Evolutionary conservation across 2,113 vertebrate species (phyloP).

Genomic region (Pelecanus crispus): DNA sequence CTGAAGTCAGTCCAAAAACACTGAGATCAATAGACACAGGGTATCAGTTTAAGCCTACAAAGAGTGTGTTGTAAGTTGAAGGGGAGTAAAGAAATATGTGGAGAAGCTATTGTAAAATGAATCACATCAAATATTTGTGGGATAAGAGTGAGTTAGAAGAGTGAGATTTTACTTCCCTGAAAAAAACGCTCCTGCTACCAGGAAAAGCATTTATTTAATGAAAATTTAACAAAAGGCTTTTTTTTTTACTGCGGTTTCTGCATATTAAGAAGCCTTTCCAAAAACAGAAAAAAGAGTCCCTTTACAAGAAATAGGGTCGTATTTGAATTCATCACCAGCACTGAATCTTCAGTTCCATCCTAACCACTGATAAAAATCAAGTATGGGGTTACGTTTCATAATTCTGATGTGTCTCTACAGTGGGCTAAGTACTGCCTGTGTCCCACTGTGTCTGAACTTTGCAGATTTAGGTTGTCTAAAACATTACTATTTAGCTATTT

Average conservation of each 20-base stretch:
- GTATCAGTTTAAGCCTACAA: not conserved
- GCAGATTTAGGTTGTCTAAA: not conserved
- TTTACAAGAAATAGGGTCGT: not conserved
- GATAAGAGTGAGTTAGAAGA: not conserved
- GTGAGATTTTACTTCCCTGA: not conserved
- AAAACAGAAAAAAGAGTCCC: not conserved
- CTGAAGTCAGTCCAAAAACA: not conserved
- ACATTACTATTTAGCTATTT: not conserved
- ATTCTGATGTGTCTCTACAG: not conserved
- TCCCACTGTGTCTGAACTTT: not conserved
- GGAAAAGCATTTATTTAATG: not conserved
- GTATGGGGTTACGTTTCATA: not conserved
- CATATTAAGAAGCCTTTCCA: not conserved
- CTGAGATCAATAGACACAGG: not conserved
- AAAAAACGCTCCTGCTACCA: not conserved
- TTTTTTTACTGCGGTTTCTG: not conserved
- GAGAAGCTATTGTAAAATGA: not conserved
- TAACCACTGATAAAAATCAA: not conserved
- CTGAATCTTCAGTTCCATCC: not conserved
- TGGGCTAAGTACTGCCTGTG: not conserved
- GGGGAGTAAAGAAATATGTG: not conserved
- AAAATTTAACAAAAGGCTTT: not conserved
- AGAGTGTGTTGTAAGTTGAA: not conserved
- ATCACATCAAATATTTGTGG: not conserved
- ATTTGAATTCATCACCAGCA: not conserved